Percentiles rank a stretch among this genome's conserved stretches.
These are phyloP conservation scores for Chlamydotis undulata DNA, from an alignment of 2,113 vertebrate species.

Conservation along the genomic window DNA sequence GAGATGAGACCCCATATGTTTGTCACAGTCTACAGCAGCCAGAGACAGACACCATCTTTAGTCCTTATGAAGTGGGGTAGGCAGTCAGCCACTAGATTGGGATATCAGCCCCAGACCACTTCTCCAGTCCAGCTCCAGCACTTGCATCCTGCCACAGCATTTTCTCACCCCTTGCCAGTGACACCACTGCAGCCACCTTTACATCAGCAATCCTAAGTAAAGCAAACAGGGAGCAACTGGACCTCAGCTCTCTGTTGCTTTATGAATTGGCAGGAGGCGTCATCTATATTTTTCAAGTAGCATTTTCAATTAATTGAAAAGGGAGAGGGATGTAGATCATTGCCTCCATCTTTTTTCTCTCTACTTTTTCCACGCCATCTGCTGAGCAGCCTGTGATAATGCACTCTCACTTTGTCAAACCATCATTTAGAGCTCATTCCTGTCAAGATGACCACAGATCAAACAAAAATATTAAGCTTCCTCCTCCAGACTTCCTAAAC, in stretches of 20 bases:
- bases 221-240: not conserved
- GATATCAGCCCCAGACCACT: not conserved
- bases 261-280: not conserved
- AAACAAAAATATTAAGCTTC: not conserved
- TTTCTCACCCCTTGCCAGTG: not conserved
- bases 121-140: not conserved
- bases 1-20: not conserved
- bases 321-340: not conserved
- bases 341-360: not conserved
- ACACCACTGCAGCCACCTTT: not conserved
- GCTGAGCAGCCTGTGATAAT: not conserved
- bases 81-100: not conserved
- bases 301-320: not conserved
- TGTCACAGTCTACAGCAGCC: not conserved
- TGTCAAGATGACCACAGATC: not conserved
- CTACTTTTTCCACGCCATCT: not conserved
- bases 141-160: too few relatives aligned
- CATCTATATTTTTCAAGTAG: not conserved
- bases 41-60: not conserved
- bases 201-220: not conserved
- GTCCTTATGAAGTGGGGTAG: not conserved
- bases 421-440: not conserved
- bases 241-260: not conserved
- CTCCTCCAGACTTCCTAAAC: not conserved
- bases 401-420: not conserved